These are phyloP conservation scores for Halocynthia aurantium DNA, from an alignment of 23 tunicate species.

Conservation along the genomic window DNA sequence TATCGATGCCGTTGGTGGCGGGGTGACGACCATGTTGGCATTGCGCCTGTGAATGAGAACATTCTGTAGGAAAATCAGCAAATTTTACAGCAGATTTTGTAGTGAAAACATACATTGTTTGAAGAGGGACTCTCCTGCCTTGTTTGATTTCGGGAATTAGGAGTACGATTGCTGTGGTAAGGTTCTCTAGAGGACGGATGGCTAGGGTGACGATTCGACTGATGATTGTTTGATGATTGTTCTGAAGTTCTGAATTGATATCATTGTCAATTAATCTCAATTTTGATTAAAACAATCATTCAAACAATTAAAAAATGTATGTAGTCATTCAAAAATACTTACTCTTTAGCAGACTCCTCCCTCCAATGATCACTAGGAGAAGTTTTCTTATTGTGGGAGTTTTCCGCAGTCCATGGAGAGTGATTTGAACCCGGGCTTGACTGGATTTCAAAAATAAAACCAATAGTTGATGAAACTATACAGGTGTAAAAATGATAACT, in stretches of 20 bases:
- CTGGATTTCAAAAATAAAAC: neutral
- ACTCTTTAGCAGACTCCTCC: neutral
- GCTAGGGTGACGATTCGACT: too few relatives aligned
- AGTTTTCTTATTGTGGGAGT: neutral
- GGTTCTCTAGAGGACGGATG: neutral
- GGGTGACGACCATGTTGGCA: conserved; percentile 17
- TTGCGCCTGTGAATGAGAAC: neutral
- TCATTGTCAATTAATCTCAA: too few relatives aligned
- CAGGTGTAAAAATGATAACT: neutral
- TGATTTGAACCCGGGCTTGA: neutral
- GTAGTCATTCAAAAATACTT: neutral
- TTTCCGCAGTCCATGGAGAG: neutral
- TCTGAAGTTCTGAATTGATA: too few relatives aligned
- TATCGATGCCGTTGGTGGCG: conserved; percentile 16
- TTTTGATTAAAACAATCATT: too few relatives aligned
- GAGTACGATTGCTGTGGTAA: conserved; percentile 1
- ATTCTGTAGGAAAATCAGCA: neutral
- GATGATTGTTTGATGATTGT: too few relatives aligned
- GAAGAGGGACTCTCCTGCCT: conserved; percentile 10
- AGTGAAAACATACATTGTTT: neutral
- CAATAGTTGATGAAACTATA: neutral
- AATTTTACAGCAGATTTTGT: neutral
- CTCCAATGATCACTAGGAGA: neutral
- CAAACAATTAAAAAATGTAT: too few relatives aligned
- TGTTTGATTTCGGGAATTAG: neutral